phyloP scores from a whole-genome alignment of 1,140 invertebrate genomes.

The Eriocheir sinensis region DNA sequence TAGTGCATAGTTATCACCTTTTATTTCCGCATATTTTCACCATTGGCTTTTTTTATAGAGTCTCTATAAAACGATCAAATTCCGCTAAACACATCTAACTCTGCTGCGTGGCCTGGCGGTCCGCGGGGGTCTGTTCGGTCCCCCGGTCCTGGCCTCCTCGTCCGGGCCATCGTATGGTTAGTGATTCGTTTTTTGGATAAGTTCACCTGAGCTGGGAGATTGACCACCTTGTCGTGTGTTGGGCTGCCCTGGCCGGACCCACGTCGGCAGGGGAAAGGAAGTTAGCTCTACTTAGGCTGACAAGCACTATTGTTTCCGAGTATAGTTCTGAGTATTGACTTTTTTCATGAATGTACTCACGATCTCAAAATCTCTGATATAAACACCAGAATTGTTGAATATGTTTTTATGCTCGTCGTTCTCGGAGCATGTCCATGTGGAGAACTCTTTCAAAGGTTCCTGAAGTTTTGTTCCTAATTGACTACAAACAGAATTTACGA shows the following conservation, averaged over 20 bases:
- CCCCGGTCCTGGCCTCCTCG: constrained; percentile 37
- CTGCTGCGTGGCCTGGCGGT: neutral
- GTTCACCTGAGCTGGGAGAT: constrained; percentile 64
- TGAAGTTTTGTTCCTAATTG: constrained; percentile 25
- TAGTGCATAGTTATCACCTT: neutral
- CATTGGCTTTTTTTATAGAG: neutral
- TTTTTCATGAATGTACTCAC: neutral
- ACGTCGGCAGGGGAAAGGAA: neutral
- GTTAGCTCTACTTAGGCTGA: neutral
- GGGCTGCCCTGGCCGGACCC: constrained; percentile 13
- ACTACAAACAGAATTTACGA: neutral
- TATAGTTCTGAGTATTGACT: neutral
- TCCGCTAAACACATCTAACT: neutral
- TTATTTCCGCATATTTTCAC: neutral
- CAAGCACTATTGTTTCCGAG: neutral
- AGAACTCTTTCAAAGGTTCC: neutral
- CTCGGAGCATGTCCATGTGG: neutral
- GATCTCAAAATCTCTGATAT: neutral
- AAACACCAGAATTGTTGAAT: neutral
- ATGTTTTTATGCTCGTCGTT: neutral
- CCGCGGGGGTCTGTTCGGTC: neutral
- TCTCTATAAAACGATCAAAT: too few species aligned
- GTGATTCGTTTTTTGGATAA: constrained; percentile 20
- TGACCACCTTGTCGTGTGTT: constrained; percentile 49
- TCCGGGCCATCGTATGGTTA: constrained; percentile 53